Conservation (phyloP, 2,113 vertebrate species). For the Cyanocitta stelleri region DNA sequence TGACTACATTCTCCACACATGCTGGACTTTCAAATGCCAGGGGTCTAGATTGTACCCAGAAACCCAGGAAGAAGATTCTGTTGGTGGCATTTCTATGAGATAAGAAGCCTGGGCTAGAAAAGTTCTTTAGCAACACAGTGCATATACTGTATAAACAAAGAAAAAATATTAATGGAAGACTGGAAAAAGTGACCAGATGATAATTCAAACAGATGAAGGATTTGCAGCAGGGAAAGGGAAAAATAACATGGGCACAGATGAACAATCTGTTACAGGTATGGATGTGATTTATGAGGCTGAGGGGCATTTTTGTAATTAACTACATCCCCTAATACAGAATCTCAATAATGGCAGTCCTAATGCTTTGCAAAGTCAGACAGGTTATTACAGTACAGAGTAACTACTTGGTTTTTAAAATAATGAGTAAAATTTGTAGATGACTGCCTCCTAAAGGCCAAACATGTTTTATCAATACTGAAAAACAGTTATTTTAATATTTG, state of each 20-base stretch:
- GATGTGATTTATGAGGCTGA: neutral
- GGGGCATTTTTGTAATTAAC: neutral
- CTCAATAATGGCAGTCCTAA: neutral
- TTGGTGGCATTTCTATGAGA: neutral
- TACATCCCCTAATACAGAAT: neutral
- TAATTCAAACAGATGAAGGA: neutral
- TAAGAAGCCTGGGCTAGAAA: neutral
- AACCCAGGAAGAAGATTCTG: neutral
- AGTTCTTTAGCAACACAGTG: neutral
- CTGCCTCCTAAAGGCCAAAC: conserved; percentile 15
- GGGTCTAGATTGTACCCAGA: neutral
- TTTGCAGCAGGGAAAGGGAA: neutral
- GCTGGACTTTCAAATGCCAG: neutral
- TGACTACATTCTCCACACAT: neutral
- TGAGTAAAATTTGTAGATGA: neutral
- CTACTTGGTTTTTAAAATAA: neutral
- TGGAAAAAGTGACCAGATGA: neutral
- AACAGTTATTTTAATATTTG: neutral
- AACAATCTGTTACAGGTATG: neutral
- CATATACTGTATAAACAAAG: neutral
- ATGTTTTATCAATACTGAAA: neutral
- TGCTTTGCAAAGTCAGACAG: neutral
- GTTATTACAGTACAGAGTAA: neutral
- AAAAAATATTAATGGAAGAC: neutral
- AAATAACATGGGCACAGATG: neutral